These are phyloP conservation scores for Uloborus diversus DNA, from an alignment of 1,140 invertebrate genomes.

Conservation along the genomic window DNA sequence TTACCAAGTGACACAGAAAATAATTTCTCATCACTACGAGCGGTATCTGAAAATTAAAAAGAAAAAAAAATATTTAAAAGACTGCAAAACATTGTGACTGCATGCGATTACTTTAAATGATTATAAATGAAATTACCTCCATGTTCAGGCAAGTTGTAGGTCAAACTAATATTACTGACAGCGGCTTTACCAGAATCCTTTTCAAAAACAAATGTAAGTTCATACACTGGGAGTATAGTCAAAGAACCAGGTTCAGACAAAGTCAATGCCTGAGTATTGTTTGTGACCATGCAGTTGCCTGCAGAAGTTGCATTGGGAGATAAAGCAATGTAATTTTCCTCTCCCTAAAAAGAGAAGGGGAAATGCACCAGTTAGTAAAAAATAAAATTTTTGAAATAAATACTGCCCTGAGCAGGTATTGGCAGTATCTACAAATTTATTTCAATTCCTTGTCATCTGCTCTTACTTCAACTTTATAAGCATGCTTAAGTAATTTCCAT, in stretches of 20 bases:
- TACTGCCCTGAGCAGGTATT: background rate
- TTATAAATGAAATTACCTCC: background rate
- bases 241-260: background rate
- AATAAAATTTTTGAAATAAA: background rate
- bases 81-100: background rate
- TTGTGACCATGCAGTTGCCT: background rate
- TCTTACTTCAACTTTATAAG: background rate
- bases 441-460: background rate
- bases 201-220: background rate
- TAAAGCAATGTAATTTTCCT: background rate
- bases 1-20: slow-evolving; percentile 10
- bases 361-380: background rate
- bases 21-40: background rate
- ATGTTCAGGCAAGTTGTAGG: background rate
- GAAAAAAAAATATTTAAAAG: background rate
- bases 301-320: slow-evolving; percentile 16
- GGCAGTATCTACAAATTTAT: background rate
- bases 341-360: slow-evolving; percentile 15
- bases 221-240: too few species aligned
- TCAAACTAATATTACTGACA: slow-evolving; percentile 1
- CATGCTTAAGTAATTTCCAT: too few species aligned
- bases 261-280: slow-evolving; percentile 3
- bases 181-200: background rate
- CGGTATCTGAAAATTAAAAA: slow-evolving; percentile 7
- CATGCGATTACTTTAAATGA: background rate